Conservation (phyloP, 2,888 invertebrate genomes). For the Mamestra brassicae region DNA sequence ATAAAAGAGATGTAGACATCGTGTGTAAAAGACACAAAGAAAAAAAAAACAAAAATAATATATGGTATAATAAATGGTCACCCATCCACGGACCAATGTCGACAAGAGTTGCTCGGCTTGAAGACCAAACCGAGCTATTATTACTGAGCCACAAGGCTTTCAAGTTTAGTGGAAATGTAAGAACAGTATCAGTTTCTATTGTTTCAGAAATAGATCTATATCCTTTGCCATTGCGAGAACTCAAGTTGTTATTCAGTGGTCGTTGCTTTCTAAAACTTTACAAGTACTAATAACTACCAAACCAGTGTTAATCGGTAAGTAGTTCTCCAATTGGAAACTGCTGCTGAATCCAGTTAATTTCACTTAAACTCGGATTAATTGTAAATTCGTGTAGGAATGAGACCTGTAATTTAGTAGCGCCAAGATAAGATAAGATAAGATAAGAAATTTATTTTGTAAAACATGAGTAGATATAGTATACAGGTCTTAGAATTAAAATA, state of each 20-base stretch:
- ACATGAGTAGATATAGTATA: too few relatives aligned
- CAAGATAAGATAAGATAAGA: too few relatives aligned
- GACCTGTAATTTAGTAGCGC: too few relatives aligned
- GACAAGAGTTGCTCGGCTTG: too few relatives aligned
- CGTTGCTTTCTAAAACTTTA: constrained; percentile 11
- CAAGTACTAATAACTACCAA: neutral
- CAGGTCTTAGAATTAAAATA: too few relatives aligned
- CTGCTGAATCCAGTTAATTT: neutral
- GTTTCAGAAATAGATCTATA: neutral
- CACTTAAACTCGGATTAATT: neutral
- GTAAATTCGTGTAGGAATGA: neutral
- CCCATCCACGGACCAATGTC: too few relatives aligned
- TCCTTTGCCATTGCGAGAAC: neutral
- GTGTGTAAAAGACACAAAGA: too few relatives aligned
- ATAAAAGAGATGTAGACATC: too few relatives aligned
- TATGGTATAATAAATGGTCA: too few relatives aligned
- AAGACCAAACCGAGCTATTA: too few relatives aligned
- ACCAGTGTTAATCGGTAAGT: constrained; percentile 12
- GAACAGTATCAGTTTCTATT: neutral
- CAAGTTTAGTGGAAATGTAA: neutral
- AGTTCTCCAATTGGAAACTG: neutral
- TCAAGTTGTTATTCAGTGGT: neutral
- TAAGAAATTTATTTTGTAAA: too few relatives aligned
- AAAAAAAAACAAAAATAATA: too few relatives aligned
- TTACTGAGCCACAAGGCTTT: neutral